A percentile compares a stretch with the other conserved stretches of the same genome.
phyloP scores from a whole-genome alignment of 2,113 vertebrate species.

The Ceuthmochares aereus region DNA sequence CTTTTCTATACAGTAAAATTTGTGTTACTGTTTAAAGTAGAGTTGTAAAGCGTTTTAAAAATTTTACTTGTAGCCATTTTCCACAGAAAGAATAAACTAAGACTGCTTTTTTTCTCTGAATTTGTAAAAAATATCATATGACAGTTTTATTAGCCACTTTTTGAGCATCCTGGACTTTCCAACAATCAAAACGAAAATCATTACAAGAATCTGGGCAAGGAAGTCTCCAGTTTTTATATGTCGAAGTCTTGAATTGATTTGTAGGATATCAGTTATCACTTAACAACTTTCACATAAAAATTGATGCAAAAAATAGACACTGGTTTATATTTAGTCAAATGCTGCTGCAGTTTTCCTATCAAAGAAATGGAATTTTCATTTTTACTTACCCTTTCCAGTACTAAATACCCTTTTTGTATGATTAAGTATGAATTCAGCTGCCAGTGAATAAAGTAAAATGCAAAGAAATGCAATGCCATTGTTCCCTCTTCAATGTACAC shows the following conservation, averaged over 20 bases:
- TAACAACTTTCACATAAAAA: background rate
- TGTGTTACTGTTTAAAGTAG: background rate
- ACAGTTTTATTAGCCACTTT: conserved; percentile 26
- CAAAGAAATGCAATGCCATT: background rate
- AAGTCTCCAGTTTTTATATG: conserved; percentile 34
- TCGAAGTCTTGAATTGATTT: background rate
- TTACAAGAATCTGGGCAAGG: background rate
- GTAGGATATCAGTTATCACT: background rate
- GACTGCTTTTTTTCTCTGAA: background rate
- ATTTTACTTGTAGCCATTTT: conserved; percentile 31
- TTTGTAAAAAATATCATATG: conserved; percentile 10
- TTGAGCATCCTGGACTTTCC: conserved; percentile 23
- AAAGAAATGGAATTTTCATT: background rate
- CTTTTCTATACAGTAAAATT: background rate
- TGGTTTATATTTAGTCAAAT: background rate
- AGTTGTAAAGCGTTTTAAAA: background rate
- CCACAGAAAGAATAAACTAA: background rate
- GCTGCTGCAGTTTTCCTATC: background rate
- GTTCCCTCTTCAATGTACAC: background rate
- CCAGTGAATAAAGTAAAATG: background rate
- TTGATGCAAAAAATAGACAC: background rate
- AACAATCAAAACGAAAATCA: conserved; percentile 18
- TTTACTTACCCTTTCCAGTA: background rate
- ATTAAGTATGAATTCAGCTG: background rate
- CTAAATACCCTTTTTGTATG: background rate